A percentile compares a stretch with the other conserved stretches of the same genome.
Conservation (phyloP, 2,797 vertebrate species). For the Tiaroga cobitis region DNA sequence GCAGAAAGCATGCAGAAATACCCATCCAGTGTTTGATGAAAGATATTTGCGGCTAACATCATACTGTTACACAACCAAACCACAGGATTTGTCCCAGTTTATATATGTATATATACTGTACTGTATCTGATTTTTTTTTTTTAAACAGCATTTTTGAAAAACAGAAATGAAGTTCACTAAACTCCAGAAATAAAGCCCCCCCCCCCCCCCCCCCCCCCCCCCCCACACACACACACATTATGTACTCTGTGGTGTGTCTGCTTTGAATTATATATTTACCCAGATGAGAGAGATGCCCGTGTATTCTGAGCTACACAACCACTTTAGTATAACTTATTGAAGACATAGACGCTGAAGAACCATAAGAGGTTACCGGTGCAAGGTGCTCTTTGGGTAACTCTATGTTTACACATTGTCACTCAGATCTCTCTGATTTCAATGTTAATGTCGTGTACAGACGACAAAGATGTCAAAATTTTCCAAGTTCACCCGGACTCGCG, state of each 20-base stretch:
- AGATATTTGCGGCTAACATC: not conserved
- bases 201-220: no score
- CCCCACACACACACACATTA: no score
- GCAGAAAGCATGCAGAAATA: not conserved
- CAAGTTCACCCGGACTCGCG: not conserved
- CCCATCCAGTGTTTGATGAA: conserved; percentile 1
- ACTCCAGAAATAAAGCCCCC: not conserved
- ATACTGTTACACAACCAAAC: conserved; percentile 2
- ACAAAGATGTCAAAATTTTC: not conserved
- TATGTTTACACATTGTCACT: conserved; percentile 24
- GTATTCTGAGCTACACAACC: conserved; percentile 40
- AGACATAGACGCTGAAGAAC: conserved; percentile 42
- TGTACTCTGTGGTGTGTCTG: conserved; percentile 31
- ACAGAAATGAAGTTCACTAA: conserved; percentile 42
- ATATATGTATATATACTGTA: no score
- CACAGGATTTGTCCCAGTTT: conserved; percentile 6
- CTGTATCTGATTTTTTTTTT: conserved; percentile 8
- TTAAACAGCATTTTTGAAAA: not conserved
- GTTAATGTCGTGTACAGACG: not conserved
- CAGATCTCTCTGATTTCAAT: not conserved
- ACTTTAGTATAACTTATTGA: conserved; percentile 61
- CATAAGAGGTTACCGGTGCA: conserved; percentile 39
- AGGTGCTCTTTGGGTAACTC: conserved; percentile 35
- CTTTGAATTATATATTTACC: conserved; percentile 47
- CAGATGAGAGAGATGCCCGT: conserved; percentile 26